Evolutionary conservation across 2,888 invertebrate genomes (phyloP), one percentile per base, ranked within the genome.

Genomic region (Aspidapion aeneum): DNA sequence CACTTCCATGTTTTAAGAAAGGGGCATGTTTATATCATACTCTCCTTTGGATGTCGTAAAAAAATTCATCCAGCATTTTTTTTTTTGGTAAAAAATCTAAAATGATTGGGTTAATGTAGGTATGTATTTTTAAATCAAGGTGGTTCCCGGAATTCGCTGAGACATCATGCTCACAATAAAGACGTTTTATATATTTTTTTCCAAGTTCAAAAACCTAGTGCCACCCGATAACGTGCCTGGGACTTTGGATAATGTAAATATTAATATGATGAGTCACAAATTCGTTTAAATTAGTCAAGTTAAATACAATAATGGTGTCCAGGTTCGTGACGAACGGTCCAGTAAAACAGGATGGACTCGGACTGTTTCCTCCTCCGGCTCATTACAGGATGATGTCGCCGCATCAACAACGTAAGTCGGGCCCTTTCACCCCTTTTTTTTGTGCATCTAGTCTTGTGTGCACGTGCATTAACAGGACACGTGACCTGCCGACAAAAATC

Each of bases 311-410:
- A 71, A 80, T 80, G 80, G 79, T 78, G 69, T 80, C 80, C 64
- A 76, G 80, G 70, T 80, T 77, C 71, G 78, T 79, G 60, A 68
- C 70, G 54, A 79, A 77, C 70, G 79, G 78, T 62, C 78, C 79
- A 57, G 77, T 79, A 63, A 80, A 80, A 69, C 79, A 76, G 71
- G 80, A 80, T 66, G 78, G 79, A 67, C 74, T 79, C 65, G 79
- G 79, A 69, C 68, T 79, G 64, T 67, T 78, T 67, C 78, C 78
- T 61, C 75, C 75, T 66, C 35, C 35, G 35, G 35, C 66, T 12
- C 78, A 76, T 70, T 75, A 78, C 71, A 78, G 79, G 77, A 74
- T 80, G 72, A 73, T 74, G 67, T 74, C 77, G 62, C 72, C 71
- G 51, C 74, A n/a, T n/a, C 35, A 35, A 12, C 74, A 70, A 71